Evolutionary conservation across 2,797 vertebrate species (phyloP).

Genomic region (Oreochromis grahami): DNA sequence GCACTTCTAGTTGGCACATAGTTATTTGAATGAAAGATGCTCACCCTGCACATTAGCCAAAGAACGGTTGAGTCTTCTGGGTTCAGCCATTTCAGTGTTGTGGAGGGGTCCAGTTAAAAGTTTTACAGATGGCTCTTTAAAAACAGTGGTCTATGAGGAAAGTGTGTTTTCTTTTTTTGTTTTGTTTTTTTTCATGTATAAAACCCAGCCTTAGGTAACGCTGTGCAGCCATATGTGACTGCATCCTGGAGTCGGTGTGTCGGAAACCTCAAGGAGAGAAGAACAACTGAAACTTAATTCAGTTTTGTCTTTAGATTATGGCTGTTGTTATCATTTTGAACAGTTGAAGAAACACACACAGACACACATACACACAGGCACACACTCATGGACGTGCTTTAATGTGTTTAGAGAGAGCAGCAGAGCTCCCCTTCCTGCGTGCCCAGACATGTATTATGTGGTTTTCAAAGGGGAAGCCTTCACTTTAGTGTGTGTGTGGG

Average conservation of each 20-base stretch:
- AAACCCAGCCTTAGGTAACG: background rate
- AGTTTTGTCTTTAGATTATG: constrained; percentile 24
- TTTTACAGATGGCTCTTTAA: background rate
- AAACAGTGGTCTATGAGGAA: background rate
- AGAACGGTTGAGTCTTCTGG: background rate
- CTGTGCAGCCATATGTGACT: background rate
- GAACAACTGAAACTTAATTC: constrained; percentile 6
- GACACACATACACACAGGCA: background rate
- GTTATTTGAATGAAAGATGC: background rate
- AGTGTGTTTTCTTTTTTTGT: fast-evolving
- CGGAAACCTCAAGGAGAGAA: background rate
- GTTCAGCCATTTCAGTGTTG: background rate
- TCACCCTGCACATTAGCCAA: background rate
- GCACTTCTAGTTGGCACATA: background rate
- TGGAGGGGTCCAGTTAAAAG: background rate
- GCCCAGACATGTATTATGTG: constrained; percentile 66
- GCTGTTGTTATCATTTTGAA: constrained; percentile 10
- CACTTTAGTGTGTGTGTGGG: constrained; percentile 31
- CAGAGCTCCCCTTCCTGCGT: constrained; percentile 45
- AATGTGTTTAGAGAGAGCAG: constrained; percentile 55
- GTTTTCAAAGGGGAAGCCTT: constrained; percentile 70
- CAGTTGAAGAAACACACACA: background rate
- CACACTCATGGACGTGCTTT: constrained; percentile 15
- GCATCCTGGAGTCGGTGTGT: background rate
- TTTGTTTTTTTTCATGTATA: background rate